Evolutionary conservation across 2,888 invertebrate species (phyloP).

Genomic region (Euproctis similis): DNA sequence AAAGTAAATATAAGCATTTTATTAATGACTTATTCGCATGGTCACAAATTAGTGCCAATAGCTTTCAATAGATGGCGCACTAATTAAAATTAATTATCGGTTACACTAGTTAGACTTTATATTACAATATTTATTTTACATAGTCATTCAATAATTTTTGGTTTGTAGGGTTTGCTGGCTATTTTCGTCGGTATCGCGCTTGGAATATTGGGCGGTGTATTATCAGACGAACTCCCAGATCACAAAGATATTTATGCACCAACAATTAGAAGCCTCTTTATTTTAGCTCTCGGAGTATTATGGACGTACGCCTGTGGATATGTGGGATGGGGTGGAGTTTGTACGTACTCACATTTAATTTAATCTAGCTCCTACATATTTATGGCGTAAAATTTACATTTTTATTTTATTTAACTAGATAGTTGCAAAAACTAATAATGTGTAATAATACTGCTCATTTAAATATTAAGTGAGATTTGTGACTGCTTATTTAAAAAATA

Average conservation of each 20-base stretch:
- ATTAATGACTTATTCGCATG: no score
- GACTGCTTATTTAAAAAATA: no score
- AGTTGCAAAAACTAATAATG: no score
- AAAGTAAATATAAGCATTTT: conserved; percentile 58
- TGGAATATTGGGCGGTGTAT: conserved; percentile 57
- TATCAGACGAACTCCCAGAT: conserved; percentile 54
- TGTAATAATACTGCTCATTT: no score
- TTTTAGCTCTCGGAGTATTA: conserved; percentile 52
- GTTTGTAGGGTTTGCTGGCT: conserved; percentile 52
- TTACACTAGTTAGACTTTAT: no score
- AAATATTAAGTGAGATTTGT: no score
- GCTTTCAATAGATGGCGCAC: no score
- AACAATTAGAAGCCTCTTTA: conserved; percentile 52
- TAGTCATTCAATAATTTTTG: conserved; percentile 14
- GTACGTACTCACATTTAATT: conserved; percentile 34
- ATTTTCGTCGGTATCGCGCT: conserved; percentile 53
- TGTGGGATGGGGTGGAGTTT: conserved; percentile 62
- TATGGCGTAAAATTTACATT: no score
- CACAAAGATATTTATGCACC: conserved; percentile 58
- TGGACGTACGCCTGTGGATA: conserved; percentile 49
- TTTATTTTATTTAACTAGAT: not conserved
- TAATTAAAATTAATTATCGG: no score
- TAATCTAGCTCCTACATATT: conserved; percentile 4
- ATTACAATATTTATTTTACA: not conserved
- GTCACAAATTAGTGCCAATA: no score